Conservation (phyloP, 1,140 invertebrate species). For the Sarcophaga bullata region DNA sequence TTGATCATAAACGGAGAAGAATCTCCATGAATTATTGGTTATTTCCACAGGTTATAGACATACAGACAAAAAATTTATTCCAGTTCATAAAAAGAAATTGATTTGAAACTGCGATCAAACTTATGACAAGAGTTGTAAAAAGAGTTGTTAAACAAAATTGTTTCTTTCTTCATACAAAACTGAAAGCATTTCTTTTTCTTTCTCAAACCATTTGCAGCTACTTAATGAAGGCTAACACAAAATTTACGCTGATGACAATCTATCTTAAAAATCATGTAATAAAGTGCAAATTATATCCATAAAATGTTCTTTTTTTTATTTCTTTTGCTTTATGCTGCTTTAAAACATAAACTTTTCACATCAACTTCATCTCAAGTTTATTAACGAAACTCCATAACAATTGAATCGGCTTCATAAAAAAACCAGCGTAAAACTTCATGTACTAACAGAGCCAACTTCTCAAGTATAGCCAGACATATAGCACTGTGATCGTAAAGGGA, state of each 20-base stretch:
- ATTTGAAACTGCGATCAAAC: too few relatives aligned
- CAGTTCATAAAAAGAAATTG: too few relatives aligned
- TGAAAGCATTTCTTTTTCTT: background rate
- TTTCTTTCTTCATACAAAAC: too few relatives aligned
- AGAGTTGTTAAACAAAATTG: too few relatives aligned
- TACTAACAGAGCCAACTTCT: background rate
- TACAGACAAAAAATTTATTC: too few relatives aligned
- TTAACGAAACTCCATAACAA: slow-evolving; percentile 7
- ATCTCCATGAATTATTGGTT: too few relatives aligned
- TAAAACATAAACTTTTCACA: background rate
- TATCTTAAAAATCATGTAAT: background rate
- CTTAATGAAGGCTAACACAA: background rate
- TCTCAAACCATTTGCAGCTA: background rate
- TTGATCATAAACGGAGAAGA: too few relatives aligned
- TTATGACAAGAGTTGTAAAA: too few relatives aligned
- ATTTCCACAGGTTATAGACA: too few relatives aligned
- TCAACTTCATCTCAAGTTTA: background rate
- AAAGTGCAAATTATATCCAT: slow-evolving; percentile 10
- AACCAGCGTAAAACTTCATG: background rate
- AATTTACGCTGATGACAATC: background rate
- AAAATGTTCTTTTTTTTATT: background rate
- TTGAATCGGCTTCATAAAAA: background rate
- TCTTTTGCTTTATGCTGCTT: background rate
- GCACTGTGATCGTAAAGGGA: background rate
- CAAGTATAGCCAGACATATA: background rate